Conservation (phyloP, 2,113 vertebrate species). For the Garra rufa region DNA sequence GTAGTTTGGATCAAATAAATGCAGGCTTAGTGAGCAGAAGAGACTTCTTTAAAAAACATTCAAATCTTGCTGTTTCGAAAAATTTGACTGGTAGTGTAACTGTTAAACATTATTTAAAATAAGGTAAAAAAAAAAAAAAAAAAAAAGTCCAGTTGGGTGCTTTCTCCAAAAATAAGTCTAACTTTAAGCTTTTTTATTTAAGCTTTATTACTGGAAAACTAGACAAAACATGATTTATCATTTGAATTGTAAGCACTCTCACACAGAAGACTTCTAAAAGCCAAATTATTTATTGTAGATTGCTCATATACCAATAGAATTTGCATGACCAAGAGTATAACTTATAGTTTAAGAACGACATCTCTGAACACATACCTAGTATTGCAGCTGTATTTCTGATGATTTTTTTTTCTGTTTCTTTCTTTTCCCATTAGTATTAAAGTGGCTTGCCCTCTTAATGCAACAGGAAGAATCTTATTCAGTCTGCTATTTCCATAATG, state of each 20-base stretch:
- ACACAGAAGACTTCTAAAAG: background rate
- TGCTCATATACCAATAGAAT: background rate
- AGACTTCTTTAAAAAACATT: too few relatives aligned
- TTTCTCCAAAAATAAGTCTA: background rate
- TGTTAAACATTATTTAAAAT: too few relatives aligned
- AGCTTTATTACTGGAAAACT: background rate
- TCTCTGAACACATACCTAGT: background rate
- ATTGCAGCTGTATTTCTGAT: background rate
- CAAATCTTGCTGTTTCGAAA: too few relatives aligned
- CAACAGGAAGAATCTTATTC: constrained; percentile 28
- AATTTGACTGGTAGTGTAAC: too few relatives aligned
- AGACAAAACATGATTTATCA: background rate
- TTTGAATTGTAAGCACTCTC: background rate
- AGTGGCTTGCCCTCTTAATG: constrained; percentile 13
- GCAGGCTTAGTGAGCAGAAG: too few relatives aligned
- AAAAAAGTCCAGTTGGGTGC: background rate
- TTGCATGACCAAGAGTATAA: background rate
- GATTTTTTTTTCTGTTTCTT: background rate
- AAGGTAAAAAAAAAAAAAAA: too few relatives aligned
- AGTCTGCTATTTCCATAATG: constrained; percentile 28
- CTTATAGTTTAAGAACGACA: background rate
- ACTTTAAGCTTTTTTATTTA: background rate
- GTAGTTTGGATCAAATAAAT: too few relatives aligned
- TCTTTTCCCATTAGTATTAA: constrained; percentile 15
- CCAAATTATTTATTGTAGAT: background rate